Conservation (phyloP, 2,888 invertebrate genomes). For the Drosophila seclusa region DNA sequence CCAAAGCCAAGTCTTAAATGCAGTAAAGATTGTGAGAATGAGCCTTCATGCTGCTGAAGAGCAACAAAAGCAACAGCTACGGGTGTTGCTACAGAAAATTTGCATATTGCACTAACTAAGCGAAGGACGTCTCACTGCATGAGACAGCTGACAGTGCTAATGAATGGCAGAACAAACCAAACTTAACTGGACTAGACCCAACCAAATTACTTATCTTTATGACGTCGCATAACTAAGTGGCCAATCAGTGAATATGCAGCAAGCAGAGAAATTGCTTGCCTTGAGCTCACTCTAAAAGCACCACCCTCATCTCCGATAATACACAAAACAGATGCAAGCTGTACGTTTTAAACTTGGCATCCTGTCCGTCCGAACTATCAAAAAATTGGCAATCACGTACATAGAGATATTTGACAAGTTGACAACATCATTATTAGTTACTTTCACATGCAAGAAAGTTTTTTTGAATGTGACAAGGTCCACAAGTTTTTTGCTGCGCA, state of each 20-base stretch:
- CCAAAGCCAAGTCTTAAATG: slow-evolving; percentile 38
- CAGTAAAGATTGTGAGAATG: slow-evolving; percentile 35
- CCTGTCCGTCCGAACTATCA: slow-evolving; percentile 14
- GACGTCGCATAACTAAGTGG: slow-evolving; percentile 71
- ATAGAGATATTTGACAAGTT: slow-evolving; percentile 1
- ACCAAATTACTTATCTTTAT: slow-evolving; percentile 64
- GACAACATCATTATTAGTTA: slow-evolving; percentile 3
- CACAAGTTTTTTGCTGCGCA: not conserved
- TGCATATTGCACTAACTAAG: slow-evolving; percentile 70
- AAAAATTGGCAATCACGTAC: not conserved
- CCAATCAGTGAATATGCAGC: slow-evolving; percentile 63
- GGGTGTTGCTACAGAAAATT: slow-evolving; percentile 38
- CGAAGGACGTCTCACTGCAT: slow-evolving; percentile 44
- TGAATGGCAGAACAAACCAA: slow-evolving; percentile 46
- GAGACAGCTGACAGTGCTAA: slow-evolving; percentile 60
- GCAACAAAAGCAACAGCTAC: slow-evolving; percentile 20
- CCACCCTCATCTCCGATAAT: not conserved
- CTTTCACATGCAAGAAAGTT: not conserved
- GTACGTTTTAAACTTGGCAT: slow-evolving; percentile 1
- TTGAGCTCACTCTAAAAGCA: slow-evolving; percentile 7
- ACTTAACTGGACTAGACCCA: slow-evolving; percentile 20
- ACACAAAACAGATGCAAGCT: not conserved
- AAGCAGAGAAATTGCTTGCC: slow-evolving; percentile 55
- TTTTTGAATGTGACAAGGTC: not conserved
- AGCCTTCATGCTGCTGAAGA: slow-evolving; percentile 38